phyloP scores from a whole-genome alignment of 1,140 invertebrate genomes.

The Limonius californicus region DNA sequence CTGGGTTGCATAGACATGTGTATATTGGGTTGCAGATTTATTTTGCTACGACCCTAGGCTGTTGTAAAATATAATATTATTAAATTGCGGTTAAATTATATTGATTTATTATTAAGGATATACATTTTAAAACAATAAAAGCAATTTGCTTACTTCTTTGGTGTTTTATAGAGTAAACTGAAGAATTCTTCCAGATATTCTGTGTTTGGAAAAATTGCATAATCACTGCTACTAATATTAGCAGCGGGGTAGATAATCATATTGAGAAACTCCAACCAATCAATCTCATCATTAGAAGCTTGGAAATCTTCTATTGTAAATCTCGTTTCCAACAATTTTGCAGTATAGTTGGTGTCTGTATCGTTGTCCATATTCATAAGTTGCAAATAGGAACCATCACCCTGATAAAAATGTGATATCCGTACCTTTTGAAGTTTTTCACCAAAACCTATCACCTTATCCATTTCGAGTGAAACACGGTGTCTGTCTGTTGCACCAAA shows the following conservation, averaged over 20 bases:
- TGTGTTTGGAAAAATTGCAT: not conserved
- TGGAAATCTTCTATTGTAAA: not conserved
- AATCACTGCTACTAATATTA: not conserved
- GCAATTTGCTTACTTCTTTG: not conserved
- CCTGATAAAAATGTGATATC: not conserved
- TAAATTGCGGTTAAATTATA: not conserved
- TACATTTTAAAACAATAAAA: too few relatives aligned
- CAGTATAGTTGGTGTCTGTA: too few relatives aligned
- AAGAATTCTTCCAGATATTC: not conserved
- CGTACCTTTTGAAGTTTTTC: constrained; percentile 12
- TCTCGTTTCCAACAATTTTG: too few relatives aligned
- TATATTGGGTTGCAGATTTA: too few relatives aligned
- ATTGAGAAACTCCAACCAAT: constrained; percentile 21
- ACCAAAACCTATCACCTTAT: constrained; percentile 13
- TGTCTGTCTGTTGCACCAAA: constrained; percentile 16
- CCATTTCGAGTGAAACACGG: constrained; percentile 13
- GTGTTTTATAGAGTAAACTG: not conserved
- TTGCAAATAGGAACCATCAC: not conserved
- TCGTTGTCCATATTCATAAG: not conserved
- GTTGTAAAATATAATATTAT: too few relatives aligned
- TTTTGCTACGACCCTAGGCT: too few relatives aligned
- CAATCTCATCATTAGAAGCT: not conserved
- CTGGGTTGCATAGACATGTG: too few relatives aligned
- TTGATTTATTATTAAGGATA: not conserved
- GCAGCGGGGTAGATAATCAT: not conserved